Evolutionary conservation across 2,113 vertebrate species (phyloP).

Genomic region (Pardalotus punctatus): DNA sequence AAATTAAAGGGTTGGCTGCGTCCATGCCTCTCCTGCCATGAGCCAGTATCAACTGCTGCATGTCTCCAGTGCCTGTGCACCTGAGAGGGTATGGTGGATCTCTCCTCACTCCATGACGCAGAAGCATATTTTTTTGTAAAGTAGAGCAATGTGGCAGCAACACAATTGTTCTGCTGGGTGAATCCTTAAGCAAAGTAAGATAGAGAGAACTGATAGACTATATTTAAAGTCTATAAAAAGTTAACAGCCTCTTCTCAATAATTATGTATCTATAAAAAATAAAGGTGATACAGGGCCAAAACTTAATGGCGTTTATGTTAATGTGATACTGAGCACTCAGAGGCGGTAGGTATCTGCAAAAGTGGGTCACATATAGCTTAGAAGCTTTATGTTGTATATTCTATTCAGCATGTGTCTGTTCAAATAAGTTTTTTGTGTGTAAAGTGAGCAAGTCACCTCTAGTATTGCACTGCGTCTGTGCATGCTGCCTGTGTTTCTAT

Average conservation of each 20-base stretch:
- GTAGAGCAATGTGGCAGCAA: neutral
- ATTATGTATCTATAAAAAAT: slow-evolving; percentile 66
- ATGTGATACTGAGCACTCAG: slow-evolving; percentile 6
- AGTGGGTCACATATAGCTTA: neutral
- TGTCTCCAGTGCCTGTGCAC: neutral
- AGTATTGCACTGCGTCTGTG: neutral
- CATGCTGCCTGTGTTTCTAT: neutral
- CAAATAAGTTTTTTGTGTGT: neutral
- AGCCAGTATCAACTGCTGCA: neutral
- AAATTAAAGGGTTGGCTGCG: neutral
- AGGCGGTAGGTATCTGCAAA: neutral
- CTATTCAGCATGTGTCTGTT: neutral
- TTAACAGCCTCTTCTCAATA: slow-evolving; percentile 58
- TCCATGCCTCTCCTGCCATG: fast-evolving
- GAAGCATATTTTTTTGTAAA: neutral
- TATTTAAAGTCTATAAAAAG: slow-evolving; percentile 61
- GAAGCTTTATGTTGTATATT: neutral
- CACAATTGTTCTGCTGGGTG: neutral
- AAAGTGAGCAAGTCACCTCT: neutral
- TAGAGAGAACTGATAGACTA: neutral
- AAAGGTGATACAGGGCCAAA: slow-evolving; percentile 37
- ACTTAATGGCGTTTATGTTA: slow-evolving; percentile 53
- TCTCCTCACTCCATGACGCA: neutral
- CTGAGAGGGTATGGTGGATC: neutral
- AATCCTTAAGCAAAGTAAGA: neutral